A percentile compares a stretch with the other conserved stretches of the same genome.
Conservation (phyloP, 2,888 invertebrate species). For the Ptilodon capucinus region DNA sequence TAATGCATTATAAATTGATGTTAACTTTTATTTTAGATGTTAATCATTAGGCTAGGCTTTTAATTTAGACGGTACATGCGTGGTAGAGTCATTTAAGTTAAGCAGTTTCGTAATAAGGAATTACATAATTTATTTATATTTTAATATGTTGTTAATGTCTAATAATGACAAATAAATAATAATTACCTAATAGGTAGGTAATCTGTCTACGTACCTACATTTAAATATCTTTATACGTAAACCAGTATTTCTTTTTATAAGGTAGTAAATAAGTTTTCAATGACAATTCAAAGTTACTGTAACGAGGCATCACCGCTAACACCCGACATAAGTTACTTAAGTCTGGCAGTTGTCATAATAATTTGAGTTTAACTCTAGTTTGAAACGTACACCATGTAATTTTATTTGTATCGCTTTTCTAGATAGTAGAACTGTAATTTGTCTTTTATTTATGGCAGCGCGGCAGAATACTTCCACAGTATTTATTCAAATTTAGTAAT, state of each 20-base stretch:
- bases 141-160: no score
- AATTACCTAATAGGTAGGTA: no score
- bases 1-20: no score
- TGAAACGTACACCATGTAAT: conserved; percentile 38
- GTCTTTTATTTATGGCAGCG: not conserved
- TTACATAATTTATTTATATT: no score
- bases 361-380: conserved; percentile 46
- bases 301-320: conserved; percentile 27
- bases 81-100: no score
- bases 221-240: not conserved
- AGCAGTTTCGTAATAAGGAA: no score
- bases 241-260: not conserved
- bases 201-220: not conserved
- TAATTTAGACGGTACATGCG: no score
- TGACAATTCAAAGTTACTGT: conserved; percentile 24
- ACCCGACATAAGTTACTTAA: conserved; percentile 38
- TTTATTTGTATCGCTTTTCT: conserved; percentile 19
- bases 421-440: not conserved
- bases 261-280: not conserved
- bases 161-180: no score
- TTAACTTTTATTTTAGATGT: no score
- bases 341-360: conserved; percentile 49
- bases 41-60: no score
- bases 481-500: no score
- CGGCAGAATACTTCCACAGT: no score